A percentile compares a stretch with the other conserved stretches of the same genome.
Conservation (phyloP, 1,140 invertebrate genomes). For the Tenebrio molitor region DNA sequence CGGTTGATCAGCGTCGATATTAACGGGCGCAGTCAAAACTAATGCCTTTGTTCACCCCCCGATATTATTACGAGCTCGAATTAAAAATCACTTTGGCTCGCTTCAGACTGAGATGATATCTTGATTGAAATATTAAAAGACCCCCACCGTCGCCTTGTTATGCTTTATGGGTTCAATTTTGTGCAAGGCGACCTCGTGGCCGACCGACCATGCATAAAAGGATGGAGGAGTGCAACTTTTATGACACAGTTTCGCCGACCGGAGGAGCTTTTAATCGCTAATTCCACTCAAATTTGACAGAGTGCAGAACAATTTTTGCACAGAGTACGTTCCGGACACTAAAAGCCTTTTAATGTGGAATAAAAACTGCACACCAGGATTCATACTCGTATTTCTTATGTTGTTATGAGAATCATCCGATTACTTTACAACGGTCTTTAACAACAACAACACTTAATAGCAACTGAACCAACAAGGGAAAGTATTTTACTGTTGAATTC, state of each 20-base stretch:
- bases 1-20: conserved; percentile 2
- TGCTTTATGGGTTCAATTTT: conserved; percentile 29
- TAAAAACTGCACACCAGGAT: too few species aligned
- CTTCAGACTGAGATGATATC: conserved; percentile 29
- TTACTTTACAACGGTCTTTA: too few species aligned
- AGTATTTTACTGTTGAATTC: too few species aligned
- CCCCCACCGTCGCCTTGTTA: too few species aligned
- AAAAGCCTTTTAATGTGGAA: too few species aligned
- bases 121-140: conserved; percentile 37
- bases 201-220: conserved; percentile 22
- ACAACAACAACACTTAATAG: too few species aligned
- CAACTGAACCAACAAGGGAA: too few species aligned
- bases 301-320: neutral
- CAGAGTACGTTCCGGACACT: too few species aligned
- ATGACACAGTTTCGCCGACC: neutral
- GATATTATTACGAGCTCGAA: neutral
- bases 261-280: neutral
- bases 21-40: conserved; percentile 2
- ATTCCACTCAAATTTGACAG: neutral
- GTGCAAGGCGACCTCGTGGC: conserved; percentile 18
- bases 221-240: conserved; percentile 28
- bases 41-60: conserved; percentile 25
- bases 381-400: too few species aligned
- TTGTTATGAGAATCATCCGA: too few species aligned
- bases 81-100: conserved; percentile 37